phyloP scores from a whole-genome alignment of 2,113 vertebrate species.

The Neotoma lepida region DNA sequence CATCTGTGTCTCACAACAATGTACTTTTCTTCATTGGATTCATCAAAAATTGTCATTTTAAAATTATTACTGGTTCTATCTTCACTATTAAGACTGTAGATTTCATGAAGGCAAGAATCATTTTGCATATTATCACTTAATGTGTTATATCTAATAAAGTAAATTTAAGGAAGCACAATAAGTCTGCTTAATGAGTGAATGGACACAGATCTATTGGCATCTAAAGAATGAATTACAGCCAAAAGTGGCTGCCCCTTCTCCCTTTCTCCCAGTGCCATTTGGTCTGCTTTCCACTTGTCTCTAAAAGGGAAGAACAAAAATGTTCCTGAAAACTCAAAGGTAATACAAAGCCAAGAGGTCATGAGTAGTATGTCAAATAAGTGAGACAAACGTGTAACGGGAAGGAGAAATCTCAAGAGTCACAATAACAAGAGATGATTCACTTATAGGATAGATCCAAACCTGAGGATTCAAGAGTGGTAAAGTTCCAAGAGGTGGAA shows the following conservation, averaged over 20 bases:
- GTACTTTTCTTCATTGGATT: neutral
- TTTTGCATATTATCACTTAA: neutral
- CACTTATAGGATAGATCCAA: constrained; percentile 15
- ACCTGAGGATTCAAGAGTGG: neutral
- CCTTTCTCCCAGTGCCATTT: constrained; percentile 9
- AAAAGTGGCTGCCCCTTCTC: neutral
- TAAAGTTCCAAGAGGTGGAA: constrained; percentile 12
- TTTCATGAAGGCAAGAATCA: constrained; percentile 42
- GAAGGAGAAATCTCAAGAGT: constrained; percentile 28
- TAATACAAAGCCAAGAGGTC: constrained; percentile 17
- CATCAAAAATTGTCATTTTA: constrained; percentile 25
- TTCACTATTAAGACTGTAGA: neutral
- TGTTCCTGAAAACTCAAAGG: constrained; percentile 44
- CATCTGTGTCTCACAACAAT: neutral
- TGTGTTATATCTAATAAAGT: neutral
- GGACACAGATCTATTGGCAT: neutral
- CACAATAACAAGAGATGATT: constrained; percentile 24
- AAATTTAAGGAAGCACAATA: constrained; percentile 10
- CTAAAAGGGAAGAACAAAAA: constrained; percentile 50
- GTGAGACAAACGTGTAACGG: neutral
- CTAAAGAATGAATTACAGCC: constrained; percentile 33
- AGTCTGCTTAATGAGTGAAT: neutral
- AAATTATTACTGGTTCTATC: constrained; percentile 2
- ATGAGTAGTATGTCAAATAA: neutral
- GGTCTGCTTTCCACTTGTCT: constrained; percentile 41